Conservation (phyloP, 1,140 invertebrate species). For the Nymphalis io region DNA sequence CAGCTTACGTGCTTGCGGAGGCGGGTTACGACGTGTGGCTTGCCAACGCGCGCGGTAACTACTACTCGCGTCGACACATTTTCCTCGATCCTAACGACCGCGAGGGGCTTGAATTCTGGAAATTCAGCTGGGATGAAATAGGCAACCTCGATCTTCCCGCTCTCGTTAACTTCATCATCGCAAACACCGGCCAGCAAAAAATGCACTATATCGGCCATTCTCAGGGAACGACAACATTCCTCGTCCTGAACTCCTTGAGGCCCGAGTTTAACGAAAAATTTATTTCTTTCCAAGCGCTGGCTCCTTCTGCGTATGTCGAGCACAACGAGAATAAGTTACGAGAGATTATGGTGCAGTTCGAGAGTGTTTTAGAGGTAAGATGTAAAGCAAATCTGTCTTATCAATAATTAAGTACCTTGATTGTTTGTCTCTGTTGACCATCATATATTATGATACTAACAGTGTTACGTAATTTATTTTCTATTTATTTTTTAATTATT, state of each 20-base stretch:
- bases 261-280: constrained; percentile 82
- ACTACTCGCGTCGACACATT: constrained; percentile 83
- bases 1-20: constrained; percentile 83
- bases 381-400: no score
- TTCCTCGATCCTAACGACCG: constrained; percentile 72
- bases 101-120: constrained; percentile 79
- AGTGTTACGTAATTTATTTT: not conserved
- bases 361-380: constrained; percentile 21
- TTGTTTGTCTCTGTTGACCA: no score
- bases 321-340: constrained; percentile 3
- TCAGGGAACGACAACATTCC: constrained; percentile 81
- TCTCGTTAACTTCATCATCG: constrained; percentile 83
- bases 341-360: constrained; percentile 11
- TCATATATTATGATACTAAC: no score
- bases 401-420: no score
- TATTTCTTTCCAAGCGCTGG: constrained; percentile 47
- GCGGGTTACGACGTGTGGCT: constrained; percentile 88
- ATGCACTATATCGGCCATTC: constrained; percentile 81
- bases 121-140: constrained; percentile 84
- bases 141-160: constrained; percentile 84
- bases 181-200: constrained; percentile 73
- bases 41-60: constrained; percentile 86
- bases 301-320: constrained; percentile 19
- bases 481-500: not conserved
- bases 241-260: constrained; percentile 79